Base-by-base conservation (phyloP, 2,888 invertebrate species). In the Rugalucina vietnamica region DNA sequence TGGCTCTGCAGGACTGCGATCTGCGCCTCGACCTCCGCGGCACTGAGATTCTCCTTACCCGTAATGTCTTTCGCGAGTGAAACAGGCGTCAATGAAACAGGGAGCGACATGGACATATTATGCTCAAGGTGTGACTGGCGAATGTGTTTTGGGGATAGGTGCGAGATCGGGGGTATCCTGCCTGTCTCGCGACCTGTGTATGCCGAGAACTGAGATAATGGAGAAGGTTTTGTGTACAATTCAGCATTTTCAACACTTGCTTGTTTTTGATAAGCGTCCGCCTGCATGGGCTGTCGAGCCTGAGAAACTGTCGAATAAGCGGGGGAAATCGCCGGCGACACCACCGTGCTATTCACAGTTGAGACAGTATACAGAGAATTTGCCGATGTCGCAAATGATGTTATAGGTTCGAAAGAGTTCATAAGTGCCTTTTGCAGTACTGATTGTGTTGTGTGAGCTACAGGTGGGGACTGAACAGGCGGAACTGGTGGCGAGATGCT, bases 61-160 rank as follows among this genome's bases (percentile, higher is more conserved):
- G 70, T 10, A 18, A 71, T 72, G 57, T 79, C 79, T 65, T 79
- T 79, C 21, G 34, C 57, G 12, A 79, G 43, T 43, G 76, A 50
- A 29, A 71, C 75, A 27, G 79, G 79, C 27, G 87, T 77, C 36
- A 87, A 65, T 18, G 87, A 82, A 18, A 87, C 87, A 24, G 87
- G 87, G 57, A 87, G 69, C 39, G 87, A 82, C 87, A 87, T 87
- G 37, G 87, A 81, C 49, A 87, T 65, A 69, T 75, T 80, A 32
- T 84, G 86, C 34, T 87, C 87, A 24, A 87, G 57, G 74, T 86
- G 86, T 32, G 85, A 79, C 71, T 87, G 87, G 49, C 87, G 79
- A 84, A 87, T 87, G 84, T 87, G 87, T 76, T 87, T 87, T 4
- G 87, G 87, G 65, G 87, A 87, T 27, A 87, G 57, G 72, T 87